Percentiles rank a stretch among this genome's conserved stretches.
These are phyloP conservation scores for Coptodon bakossiorum DNA, from an alignment of 2,113 vertebrate genomes.

Conservation along the genomic window DNA sequence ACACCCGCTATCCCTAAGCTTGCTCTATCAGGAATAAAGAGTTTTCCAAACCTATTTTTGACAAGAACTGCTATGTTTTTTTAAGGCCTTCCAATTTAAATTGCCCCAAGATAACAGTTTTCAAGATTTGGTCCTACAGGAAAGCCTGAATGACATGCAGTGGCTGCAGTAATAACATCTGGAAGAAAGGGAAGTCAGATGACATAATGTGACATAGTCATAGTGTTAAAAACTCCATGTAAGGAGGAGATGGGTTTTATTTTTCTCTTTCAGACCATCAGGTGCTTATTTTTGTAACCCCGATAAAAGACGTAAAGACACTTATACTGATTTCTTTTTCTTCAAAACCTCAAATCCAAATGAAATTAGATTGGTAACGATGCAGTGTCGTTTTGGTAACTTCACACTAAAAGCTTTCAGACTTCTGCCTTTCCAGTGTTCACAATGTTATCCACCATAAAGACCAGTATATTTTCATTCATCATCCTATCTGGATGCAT, in stretches of 20 bases:
- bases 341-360: rapidly evolving
- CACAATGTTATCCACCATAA: not conserved
- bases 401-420: not conserved
- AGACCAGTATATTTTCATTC: not conserved
- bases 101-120: not conserved
- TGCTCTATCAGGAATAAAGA: not conserved
- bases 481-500: not conserved
- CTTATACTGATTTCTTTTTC: rapidly evolving
- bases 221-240: not conserved
- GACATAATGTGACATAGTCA: not conserved
- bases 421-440: not conserved
- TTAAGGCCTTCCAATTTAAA: not conserved
- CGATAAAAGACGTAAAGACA: not conserved
- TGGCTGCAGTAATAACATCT: not conserved
- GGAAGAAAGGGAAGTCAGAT: not conserved
- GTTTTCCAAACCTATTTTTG: not conserved
- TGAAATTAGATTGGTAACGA: not conserved
- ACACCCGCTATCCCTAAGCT: not conserved
- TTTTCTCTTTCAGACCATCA: not conserved
- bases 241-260: not conserved
- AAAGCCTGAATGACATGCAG: not conserved
- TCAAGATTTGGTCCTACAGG: not conserved
- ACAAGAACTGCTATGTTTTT: not conserved
- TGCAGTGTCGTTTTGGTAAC: not conserved
- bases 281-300: not conserved